A percentile compares a stretch with the other conserved stretches of the same genome.
Conservation (phyloP, 2,888 invertebrate genomes). For the Cataglyphis rosenhaueri region DNA sequence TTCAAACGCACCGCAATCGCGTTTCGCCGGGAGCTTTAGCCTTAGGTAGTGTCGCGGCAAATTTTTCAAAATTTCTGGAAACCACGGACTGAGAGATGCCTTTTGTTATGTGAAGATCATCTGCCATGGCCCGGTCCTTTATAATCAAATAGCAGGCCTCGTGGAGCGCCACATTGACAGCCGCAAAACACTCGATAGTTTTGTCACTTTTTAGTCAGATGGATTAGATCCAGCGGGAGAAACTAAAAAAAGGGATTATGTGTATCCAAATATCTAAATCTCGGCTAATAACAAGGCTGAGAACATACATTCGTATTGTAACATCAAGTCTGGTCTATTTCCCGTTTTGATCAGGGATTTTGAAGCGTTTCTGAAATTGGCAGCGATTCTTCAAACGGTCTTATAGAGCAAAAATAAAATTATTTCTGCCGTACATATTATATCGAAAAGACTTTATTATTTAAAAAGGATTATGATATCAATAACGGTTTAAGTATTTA, state of each 20-base stretch:
- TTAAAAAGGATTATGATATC: slow-evolving; percentile 79
- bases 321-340: slow-evolving; percentile 60
- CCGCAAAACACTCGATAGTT: slow-evolving; percentile 36
- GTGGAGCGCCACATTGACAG: neutral
- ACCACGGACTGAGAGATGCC: neutral
- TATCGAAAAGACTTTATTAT: slow-evolving; percentile 81
- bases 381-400: neutral
- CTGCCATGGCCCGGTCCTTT: slow-evolving; percentile 61
- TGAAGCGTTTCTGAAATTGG: neutral
- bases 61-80: slow-evolving; percentile 46
- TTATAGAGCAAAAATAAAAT: neutral
- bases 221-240: slow-evolving; percentile 76
- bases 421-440: slow-evolving; percentile 78
- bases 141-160: slow-evolving; percentile 68
- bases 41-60: slow-evolving; percentile 13
- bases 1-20: slow-evolving; percentile 10
- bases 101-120: slow-evolving; percentile 64
- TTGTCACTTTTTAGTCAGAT: slow-evolving; percentile 80
- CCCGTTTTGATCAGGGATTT: slow-evolving; percentile 25
- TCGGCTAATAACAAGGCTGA: slow-evolving; percentile 78
- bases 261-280: slow-evolving; percentile 84
- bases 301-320: slow-evolving; percentile 61
- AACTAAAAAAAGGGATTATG: slow-evolving; percentile 81
- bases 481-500: slow-evolving; percentile 23
- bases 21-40: slow-evolving; percentile 16